Percentiles rank a stretch among this genome's conserved stretches.
Evolutionary conservation across 2,113 vertebrate genomes (phyloP).

Genomic region (Azemiops feae): DNA sequence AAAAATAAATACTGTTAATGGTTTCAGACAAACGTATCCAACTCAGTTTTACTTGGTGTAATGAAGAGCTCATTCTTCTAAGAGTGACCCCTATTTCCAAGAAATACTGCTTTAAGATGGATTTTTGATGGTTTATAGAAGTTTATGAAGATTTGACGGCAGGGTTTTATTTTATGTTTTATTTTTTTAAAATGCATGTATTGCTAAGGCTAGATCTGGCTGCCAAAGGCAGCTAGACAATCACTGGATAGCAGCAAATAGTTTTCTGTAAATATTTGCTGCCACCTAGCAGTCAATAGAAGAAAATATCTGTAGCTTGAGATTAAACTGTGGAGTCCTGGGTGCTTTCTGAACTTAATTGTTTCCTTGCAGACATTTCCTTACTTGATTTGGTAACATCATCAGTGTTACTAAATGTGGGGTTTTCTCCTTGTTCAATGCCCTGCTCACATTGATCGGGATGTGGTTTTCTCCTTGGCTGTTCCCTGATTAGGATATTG

Average conservation of each 20-base stretch:
- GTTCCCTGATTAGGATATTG: background rate
- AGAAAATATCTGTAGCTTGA: background rate
- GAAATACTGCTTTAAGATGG: background rate
- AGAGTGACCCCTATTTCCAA: slow-evolving; percentile 41
- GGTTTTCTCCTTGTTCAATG: background rate
- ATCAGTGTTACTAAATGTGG: background rate
- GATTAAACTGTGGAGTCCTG: background rate
- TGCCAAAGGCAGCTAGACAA: background rate
- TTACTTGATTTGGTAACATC: background rate
- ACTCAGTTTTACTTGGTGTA: background rate
- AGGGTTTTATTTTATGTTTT: background rate
- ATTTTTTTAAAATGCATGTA: background rate
- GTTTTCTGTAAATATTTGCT: background rate
- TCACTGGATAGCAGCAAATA: background rate
- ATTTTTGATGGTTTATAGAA: background rate
- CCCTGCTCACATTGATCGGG: background rate
- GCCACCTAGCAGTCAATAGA: background rate
- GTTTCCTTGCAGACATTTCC: background rate
- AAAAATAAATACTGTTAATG: background rate
- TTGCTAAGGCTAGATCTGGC: background rate
- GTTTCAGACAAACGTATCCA: background rate
- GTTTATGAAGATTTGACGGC: background rate
- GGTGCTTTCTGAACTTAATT: background rate
- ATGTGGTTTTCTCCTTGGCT: background rate
- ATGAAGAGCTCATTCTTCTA: slow-evolving; percentile 24